Conservation (phyloP, 2,888 invertebrate species). For the Hymenopus coronatus region DNA sequence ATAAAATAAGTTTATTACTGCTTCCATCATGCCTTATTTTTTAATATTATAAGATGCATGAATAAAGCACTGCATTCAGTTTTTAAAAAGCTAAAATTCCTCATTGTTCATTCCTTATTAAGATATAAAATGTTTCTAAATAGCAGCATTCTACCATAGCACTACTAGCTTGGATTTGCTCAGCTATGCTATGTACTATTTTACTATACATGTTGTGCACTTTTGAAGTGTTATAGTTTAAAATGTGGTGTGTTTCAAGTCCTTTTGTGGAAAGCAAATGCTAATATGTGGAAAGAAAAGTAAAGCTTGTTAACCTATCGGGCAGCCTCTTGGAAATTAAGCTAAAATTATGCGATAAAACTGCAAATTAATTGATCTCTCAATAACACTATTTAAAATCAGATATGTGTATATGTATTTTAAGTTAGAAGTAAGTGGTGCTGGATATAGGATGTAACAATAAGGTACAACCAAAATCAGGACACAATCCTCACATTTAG, state of each 20-base stretch:
- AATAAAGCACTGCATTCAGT: neutral
- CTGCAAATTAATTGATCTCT: neutral
- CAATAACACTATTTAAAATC: neutral
- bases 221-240: neutral
- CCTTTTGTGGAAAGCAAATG: too few species aligned
- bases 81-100: neutral
- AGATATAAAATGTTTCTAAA: neutral
- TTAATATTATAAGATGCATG: neutral
- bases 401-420: neutral
- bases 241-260: neutral
- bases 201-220: neutral
- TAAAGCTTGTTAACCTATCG: neutral
- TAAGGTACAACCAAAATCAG: too few species aligned
- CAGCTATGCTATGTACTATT: neutral
- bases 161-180: neutral
- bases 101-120: neutral
- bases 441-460: neutral
- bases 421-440: neutral
- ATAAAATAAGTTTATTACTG: neutral
- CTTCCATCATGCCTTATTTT: neutral
- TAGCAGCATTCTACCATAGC: neutral
- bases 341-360: neutral
- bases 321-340: neutral
- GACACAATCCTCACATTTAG: too few species aligned
- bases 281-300: neutral